A percentile compares a stretch with the other conserved stretches of the same genome.
Conservation (phyloP, 2,888 invertebrate genomes). For the Diadegma fenestrale region DNA sequence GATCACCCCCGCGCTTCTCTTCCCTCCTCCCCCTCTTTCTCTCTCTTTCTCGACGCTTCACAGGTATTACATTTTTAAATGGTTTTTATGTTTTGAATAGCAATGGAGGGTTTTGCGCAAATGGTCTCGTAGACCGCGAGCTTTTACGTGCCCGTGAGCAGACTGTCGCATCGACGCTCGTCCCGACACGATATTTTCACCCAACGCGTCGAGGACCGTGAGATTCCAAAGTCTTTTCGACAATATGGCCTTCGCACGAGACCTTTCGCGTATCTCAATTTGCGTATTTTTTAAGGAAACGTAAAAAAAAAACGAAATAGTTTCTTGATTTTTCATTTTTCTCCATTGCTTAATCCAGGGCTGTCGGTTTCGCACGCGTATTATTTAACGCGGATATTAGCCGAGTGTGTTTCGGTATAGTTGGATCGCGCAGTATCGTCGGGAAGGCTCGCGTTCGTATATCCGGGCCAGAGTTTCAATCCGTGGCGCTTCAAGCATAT, state of each 20-base stretch:
- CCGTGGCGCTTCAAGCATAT: slow-evolving; percentile 51
- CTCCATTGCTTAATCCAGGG: slow-evolving; percentile 13
- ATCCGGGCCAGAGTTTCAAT: slow-evolving; percentile 53
- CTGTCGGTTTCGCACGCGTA: slow-evolving; percentile 12
- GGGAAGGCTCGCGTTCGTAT: slow-evolving; percentile 7
- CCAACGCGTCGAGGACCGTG: slow-evolving; percentile 17
- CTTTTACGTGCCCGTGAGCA: slow-evolving; percentile 46
- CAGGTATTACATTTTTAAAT: slow-evolving; percentile 85
- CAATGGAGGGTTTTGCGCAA: slow-evolving; percentile 78
- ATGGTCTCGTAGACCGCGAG: slow-evolving; percentile 51
- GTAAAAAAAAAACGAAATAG: neutral
- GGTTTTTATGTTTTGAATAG: slow-evolving; percentile 85
- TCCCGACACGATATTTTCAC: slow-evolving; percentile 63
- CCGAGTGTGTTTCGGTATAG: slow-evolving; percentile 1
- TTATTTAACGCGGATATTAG: slow-evolving; percentile 32
- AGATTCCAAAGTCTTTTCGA: slow-evolving; percentile 36
- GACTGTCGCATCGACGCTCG: slow-evolving; percentile 50
- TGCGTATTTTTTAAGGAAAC: slow-evolving; percentile 75
- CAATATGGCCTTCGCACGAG: slow-evolving; percentile 37
- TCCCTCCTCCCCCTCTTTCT: neutral
- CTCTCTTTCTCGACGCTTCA: slow-evolving; percentile 13
- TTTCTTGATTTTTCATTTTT: slow-evolving; percentile 22
- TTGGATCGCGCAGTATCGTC: slow-evolving; percentile 38
- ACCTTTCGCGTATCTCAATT: slow-evolving; percentile 56
- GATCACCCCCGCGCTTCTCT: slow-evolving; percentile 77